Evolutionary conservation across 1,140 invertebrate genomes (phyloP).

Genomic region (Luehdorfia chinensis): DNA sequence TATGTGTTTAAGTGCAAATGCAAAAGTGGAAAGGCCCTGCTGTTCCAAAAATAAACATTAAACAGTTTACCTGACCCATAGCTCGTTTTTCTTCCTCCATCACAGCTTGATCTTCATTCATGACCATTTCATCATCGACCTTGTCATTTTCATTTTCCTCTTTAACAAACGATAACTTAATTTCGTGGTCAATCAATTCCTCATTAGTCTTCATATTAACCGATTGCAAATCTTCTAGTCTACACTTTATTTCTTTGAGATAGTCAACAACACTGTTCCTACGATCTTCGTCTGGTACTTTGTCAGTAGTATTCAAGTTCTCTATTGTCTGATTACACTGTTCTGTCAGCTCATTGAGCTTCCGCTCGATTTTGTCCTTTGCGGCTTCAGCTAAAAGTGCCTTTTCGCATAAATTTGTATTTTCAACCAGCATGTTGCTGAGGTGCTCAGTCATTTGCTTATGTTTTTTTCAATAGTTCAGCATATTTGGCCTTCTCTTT

Average conservation of each 20-base stretch:
- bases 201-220: slow-evolving; percentile 77
- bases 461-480: slow-evolving; percentile 78
- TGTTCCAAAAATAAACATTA: too few relatives aligned
- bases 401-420: slow-evolving; percentile 79
- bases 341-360: slow-evolving; percentile 80
- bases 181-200: slow-evolving; percentile 78
- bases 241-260: slow-evolving; percentile 68
- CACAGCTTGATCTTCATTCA: slow-evolving; percentile 76
- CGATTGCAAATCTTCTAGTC: slow-evolving; percentile 75
- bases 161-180: slow-evolving; percentile 60
- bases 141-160: slow-evolving; percentile 48
- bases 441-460: slow-evolving; percentile 79
- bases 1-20: too few relatives aligned
- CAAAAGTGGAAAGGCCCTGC: too few relatives aligned
- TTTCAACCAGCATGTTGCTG: slow-evolving; percentile 78
- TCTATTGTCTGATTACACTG: slow-evolving; percentile 78
- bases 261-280: slow-evolving; percentile 69
- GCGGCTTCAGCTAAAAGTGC: slow-evolving; percentile 80
- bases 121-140: slow-evolving; percentile 40
- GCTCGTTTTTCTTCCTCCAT: slow-evolving; percentile 82
- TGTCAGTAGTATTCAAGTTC: slow-evolving; percentile 57
- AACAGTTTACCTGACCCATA: slow-evolving; percentile 79
- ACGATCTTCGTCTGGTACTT: slow-evolving; percentile 43
- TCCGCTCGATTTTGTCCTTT: slow-evolving; percentile 82
- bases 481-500: slow-evolving; percentile 68